Evolutionary conservation across 2,888 invertebrate genomes (phyloP).

Genomic region (Hypercompe scribonia): DNA sequence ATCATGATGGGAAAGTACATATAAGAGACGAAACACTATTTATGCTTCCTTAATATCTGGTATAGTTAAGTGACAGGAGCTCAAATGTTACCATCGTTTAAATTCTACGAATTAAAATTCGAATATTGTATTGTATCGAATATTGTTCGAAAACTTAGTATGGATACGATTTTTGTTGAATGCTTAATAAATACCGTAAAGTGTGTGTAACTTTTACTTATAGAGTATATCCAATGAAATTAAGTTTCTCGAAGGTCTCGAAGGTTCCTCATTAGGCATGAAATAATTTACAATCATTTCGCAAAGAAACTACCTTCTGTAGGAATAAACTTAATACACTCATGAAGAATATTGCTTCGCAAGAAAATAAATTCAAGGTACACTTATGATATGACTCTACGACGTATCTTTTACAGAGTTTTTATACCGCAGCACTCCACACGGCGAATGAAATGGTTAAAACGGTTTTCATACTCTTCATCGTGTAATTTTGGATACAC

Average conservation of each 20-base stretch:
- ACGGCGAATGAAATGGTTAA: background rate
- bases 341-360: conserved; percentile 6
- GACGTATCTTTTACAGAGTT: background rate
- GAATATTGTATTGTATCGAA: background rate
- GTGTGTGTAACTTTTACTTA: background rate
- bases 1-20: too few species aligned
- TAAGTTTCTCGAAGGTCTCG: too few species aligned
- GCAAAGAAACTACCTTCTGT: too few species aligned
- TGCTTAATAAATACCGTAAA: background rate
- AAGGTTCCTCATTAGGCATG: background rate
- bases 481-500: background rate
- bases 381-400: conserved; percentile 44
- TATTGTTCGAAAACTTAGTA: background rate
- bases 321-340: background rate
- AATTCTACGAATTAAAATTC: background rate
- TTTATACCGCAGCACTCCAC: background rate
- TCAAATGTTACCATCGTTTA: background rate
- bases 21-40: too few species aligned
- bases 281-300: too few species aligned
- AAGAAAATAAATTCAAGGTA: conserved; percentile 20
- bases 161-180: background rate
- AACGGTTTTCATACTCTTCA: background rate
- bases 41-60: too few species aligned
- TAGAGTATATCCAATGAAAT: too few species aligned
- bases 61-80: background rate